Evolutionary conservation across 2,113 vertebrate species (phyloP).

Genomic region (Chiloscyllium plagiosum): DNA sequence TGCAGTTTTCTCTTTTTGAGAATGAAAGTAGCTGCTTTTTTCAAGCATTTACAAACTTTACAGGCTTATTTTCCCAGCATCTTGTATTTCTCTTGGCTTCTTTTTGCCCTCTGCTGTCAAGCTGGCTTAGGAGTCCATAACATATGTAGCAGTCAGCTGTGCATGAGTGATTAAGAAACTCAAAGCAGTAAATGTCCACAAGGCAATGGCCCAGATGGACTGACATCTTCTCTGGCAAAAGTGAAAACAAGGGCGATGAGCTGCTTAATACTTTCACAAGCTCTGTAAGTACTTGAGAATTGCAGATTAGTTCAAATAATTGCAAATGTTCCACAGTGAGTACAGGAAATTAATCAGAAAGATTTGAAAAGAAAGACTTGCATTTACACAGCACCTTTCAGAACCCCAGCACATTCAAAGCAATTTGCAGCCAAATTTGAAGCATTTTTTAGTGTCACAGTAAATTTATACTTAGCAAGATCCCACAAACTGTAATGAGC

Average conservation of each 20-base stretch:
- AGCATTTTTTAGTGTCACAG: neutral
- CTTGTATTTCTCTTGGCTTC: neutral
- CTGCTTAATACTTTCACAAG: constrained; percentile 9
- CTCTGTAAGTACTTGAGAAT: neutral
- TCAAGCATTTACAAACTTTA: neutral
- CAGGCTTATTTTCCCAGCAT: neutral
- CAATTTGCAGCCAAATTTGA: neutral
- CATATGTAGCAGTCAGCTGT: constrained; percentile 17
- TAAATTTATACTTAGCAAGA: neutral
- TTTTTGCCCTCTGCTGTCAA: neutral
- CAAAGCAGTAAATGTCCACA: constrained; percentile 23
- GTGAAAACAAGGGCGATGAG: neutral
- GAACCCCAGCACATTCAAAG: neutral
- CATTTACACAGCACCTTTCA: neutral
- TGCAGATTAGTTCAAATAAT: neutral
- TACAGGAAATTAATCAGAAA: neutral
- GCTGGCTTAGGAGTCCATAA: neutral
- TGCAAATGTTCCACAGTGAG: too few species aligned
- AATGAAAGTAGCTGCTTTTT: too few species aligned
- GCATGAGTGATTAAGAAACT: neutral
- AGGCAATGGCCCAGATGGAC: constrained; percentile 10
- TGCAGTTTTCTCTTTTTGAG: neutral
- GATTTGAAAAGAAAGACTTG: neutral
- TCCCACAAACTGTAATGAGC: neutral
- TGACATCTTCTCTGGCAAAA: neutral